phyloP scores from a whole-genome alignment of 1,140 invertebrate genomes.

The Oreohelix idahoensis region DNA sequence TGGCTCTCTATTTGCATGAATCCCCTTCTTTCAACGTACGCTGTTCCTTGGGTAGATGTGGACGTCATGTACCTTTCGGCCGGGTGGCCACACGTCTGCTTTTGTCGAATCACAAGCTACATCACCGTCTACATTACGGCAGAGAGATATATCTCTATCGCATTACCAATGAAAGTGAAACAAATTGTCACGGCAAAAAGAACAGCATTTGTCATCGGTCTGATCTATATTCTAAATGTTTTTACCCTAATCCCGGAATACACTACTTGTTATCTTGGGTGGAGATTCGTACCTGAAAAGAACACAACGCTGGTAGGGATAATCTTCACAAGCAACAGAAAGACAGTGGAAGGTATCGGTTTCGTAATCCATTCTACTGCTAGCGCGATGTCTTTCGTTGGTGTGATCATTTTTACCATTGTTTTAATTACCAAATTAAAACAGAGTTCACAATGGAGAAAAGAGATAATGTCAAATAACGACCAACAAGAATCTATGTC shows the following conservation, averaged over 20 bases:
- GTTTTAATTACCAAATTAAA: conserved; percentile 3
- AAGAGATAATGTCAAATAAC: neutral
- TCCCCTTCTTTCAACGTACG: neutral
- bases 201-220: neutral
- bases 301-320: conserved; percentile 8
- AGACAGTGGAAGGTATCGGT: neutral
- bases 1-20: conserved; percentile 1
- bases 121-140: too few species aligned
- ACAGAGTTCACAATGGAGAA: neutral
- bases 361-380: neutral
- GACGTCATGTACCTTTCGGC: conserved; percentile 1
- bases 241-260: neutral
- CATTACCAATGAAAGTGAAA: conserved; percentile 1
- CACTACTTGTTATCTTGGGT: neutral
- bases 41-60: neutral
- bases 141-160: conserved; percentile 14
- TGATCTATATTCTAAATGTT: neutral
- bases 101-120: too few species aligned
- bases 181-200: neutral
- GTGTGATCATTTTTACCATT: neutral
- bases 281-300: conserved; percentile 1
- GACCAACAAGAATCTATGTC: neutral
- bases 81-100: conserved; percentile 19
- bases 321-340: neutral
- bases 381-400: neutral